phyloP scores from a whole-genome alignment of 2,113 vertebrate genomes.

The Microcebus griseorufus region DNA sequence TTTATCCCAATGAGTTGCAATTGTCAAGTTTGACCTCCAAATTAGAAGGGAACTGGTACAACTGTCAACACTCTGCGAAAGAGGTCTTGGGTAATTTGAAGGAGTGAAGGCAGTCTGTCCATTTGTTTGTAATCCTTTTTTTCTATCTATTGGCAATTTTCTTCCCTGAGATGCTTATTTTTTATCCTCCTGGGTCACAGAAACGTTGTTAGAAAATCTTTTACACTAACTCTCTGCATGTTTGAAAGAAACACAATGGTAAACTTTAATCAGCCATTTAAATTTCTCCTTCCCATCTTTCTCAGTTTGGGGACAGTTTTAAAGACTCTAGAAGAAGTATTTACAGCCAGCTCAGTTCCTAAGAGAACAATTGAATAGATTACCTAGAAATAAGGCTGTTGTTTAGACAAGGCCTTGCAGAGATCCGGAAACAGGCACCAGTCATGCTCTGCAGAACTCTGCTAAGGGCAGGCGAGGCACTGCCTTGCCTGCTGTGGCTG shows the following conservation, averaged over 20 bases:
- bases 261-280: constrained; percentile 13
- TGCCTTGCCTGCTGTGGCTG: accelerated
- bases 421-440: not conserved
- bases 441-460: accelerated
- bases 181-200: not conserved
- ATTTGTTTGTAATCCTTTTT: not conserved
- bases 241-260: constrained; percentile 9
- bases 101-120: not conserved
- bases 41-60: not conserved
- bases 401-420: not conserved
- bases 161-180: not conserved
- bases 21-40: not conserved
- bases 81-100: not conserved
- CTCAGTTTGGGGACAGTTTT: not conserved
- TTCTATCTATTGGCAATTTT: not conserved
- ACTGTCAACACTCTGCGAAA: not conserved
- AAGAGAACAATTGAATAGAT: not conserved
- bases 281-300: not conserved
- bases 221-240: not conserved
- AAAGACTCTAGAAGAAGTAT: not conserved
- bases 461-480: accelerated
- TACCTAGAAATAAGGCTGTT: not conserved
- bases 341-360: not conserved
- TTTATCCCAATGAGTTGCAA: not conserved
- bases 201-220: not conserved